These are phyloP conservation scores for Drosophila mulleri DNA, from an alignment of 2,888 invertebrate genomes.

Conservation along the genomic window DNA sequence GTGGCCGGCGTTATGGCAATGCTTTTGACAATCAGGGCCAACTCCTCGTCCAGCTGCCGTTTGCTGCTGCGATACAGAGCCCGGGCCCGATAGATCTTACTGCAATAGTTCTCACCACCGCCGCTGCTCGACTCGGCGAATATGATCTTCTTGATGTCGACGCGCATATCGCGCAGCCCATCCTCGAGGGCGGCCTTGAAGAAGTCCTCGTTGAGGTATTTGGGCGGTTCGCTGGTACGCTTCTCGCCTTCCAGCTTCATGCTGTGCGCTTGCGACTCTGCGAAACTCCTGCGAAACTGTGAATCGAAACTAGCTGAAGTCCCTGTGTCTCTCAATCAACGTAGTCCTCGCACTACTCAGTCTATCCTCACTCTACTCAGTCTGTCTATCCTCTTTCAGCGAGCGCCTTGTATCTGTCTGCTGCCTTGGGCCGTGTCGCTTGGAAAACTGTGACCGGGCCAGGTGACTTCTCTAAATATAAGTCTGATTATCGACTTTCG, in stretches of 20 bases:
- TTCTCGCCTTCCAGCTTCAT: conserved; percentile 75
- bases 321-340: neutral
- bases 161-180: conserved; percentile 78
- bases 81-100: conserved; percentile 82
- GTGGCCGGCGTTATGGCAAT: conserved; percentile 85
- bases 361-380: neutral
- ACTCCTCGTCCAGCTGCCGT: conserved; percentile 76
- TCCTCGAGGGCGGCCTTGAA: conserved; percentile 83
- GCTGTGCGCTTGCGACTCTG: conserved; percentile 11
- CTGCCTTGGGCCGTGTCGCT: conserved; percentile 44
- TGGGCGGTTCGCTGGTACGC: conserved; percentile 64
- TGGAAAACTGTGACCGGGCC: conserved; percentile 65
- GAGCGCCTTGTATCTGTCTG: conserved; percentile 14
- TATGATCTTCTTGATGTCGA: conserved; percentile 80
- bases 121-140: conserved; percentile 79
- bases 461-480: conserved; percentile 65
- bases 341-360: neutral
- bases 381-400: conserved; percentile 7
- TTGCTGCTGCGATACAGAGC: conserved; percentile 78
- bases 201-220: conserved; percentile 82
- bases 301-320: neutral
- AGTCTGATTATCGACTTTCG: conserved; percentile 42
- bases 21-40: conserved; percentile 83
- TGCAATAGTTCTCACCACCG: conserved; percentile 84
- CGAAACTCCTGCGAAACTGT: neutral